A percentile compares a stretch with the other conserved stretches of the same genome.
phyloP scores from a whole-genome alignment of 2,888 invertebrate species.

The Leptarthrus brevirostris region DNA sequence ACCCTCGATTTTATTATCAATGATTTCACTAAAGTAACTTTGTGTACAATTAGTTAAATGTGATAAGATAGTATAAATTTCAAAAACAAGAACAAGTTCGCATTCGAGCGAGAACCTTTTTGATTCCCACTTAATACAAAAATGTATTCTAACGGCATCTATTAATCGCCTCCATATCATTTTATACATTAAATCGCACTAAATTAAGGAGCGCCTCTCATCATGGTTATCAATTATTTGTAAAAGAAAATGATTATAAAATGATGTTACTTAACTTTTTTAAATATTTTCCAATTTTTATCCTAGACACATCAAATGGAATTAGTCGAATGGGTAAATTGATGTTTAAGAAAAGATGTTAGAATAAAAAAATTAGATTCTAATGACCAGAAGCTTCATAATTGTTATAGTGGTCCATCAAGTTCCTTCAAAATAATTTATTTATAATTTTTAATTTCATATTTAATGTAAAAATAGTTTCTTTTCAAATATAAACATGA shows the following conservation, averaged over 20 bases:
- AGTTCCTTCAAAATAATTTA: background rate
- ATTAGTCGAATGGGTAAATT: conserved; percentile 54
- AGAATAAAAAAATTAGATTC: background rate
- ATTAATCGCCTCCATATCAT: conserved; percentile 1
- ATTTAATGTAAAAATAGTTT: background rate
- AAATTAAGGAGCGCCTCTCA: conserved; percentile 21
- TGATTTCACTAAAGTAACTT: too few relatives aligned
- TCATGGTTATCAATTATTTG: background rate
- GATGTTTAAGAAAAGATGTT: conserved; percentile 49
- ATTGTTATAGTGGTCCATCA: background rate
- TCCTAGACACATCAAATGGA: conserved; percentile 54
- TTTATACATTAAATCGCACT: conserved; percentile 17
- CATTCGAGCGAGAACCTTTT: too few relatives aligned
- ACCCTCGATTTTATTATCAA: too few relatives aligned
- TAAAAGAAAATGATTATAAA: background rate
- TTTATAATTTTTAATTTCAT: background rate
- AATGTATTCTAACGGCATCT: conserved; percentile 16
- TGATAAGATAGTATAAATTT: too few relatives aligned
- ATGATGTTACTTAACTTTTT: background rate
- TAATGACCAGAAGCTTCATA: background rate
- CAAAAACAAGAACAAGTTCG: too few relatives aligned
- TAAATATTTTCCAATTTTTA: conserved; percentile 50
- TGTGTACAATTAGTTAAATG: too few relatives aligned
- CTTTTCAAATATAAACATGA: background rate
- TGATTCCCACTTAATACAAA: too few relatives aligned